Evolutionary conservation across 2,888 invertebrate genomes (phyloP).

Genomic region (Nipponacmea schrenckii): DNA sequence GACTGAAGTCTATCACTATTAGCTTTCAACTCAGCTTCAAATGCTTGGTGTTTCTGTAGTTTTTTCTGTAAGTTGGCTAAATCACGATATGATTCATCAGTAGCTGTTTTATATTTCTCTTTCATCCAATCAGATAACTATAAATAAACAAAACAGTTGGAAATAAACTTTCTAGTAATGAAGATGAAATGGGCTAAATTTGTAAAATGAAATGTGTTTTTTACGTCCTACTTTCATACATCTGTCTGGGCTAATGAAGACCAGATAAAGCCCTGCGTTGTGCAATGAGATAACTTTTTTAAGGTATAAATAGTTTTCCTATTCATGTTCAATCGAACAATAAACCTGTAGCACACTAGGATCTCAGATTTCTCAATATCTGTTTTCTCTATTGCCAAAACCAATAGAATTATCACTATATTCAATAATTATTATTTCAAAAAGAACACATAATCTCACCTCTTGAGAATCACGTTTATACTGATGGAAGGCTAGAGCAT

Average conservation of each 20-base stretch:
- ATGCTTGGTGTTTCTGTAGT: slow-evolving; percentile 70
- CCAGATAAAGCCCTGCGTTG: too few species aligned
- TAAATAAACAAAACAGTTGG: slow-evolving; percentile 17
- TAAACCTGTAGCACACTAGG: too few species aligned
- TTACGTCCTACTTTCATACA: not conserved
- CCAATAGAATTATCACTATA: too few species aligned
- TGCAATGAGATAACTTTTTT: too few species aligned
- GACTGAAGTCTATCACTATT: slow-evolving; percentile 67
- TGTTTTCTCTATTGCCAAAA: too few species aligned
- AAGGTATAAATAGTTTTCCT: too few species aligned
- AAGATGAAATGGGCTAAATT: not conserved
- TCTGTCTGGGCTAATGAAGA: not conserved
- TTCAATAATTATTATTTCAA: too few species aligned
- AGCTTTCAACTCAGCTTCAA: slow-evolving; percentile 70
- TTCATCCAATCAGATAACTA: slow-evolving; percentile 85
- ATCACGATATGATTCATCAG: slow-evolving; percentile 92
- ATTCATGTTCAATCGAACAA: too few species aligned
- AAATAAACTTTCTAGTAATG: not conserved
- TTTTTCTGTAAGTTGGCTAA: slow-evolving; percentile 77
- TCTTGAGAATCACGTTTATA: slow-evolving; percentile 93
- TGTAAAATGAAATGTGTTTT: not conserved
- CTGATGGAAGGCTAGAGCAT: slow-evolving; percentile 89
- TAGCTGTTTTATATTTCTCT: slow-evolving; percentile 90
- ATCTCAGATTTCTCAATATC: too few species aligned
- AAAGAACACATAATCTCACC: slow-evolving; percentile 45